Evolutionary conservation across 2,888 invertebrate genomes (phyloP).

Genomic region (Phyto melanocephala): DNA sequence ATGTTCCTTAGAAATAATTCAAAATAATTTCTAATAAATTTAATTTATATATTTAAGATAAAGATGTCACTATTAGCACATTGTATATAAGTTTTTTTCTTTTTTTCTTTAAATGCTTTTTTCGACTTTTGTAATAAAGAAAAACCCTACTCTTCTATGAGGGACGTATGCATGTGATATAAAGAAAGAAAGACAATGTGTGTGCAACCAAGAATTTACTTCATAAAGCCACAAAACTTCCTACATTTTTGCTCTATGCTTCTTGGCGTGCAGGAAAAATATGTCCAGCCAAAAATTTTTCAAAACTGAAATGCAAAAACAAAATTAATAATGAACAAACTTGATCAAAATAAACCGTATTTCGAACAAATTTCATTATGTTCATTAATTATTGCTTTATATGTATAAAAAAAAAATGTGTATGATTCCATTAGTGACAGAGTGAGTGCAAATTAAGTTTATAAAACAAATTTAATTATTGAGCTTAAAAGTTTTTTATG

Average conservation of each 20-base stretch:
- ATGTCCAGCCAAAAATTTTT: neutral
- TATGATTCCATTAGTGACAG: neutral
- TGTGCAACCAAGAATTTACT: neutral
- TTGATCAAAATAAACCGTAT: neutral
- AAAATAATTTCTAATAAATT: too few relatives aligned
- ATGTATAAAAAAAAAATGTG: neutral
- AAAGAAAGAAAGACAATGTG: neutral
- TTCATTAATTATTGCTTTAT: constrained; percentile 12
- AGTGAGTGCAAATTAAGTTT: neutral
- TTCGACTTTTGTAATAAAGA: too few relatives aligned
- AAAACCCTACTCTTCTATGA: neutral
- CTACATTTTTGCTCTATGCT: neutral
- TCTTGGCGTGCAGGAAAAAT: neutral
- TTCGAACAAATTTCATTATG: neutral
- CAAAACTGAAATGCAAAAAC: neutral
- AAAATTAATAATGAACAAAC: neutral
- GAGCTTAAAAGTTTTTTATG: neutral
- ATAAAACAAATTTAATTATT: constrained; percentile 16
- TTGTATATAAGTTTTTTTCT: too few relatives aligned
- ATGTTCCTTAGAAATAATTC: too few relatives aligned
- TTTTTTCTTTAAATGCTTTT: too few relatives aligned
- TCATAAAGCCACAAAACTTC: constrained; percentile 11
- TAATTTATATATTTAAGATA: too few relatives aligned
- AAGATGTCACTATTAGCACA: too few relatives aligned
- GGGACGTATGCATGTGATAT: neutral